Evolutionary conservation across 2,113 vertebrate species (phyloP).

Genomic region (Trematocara unimaculatum): DNA sequence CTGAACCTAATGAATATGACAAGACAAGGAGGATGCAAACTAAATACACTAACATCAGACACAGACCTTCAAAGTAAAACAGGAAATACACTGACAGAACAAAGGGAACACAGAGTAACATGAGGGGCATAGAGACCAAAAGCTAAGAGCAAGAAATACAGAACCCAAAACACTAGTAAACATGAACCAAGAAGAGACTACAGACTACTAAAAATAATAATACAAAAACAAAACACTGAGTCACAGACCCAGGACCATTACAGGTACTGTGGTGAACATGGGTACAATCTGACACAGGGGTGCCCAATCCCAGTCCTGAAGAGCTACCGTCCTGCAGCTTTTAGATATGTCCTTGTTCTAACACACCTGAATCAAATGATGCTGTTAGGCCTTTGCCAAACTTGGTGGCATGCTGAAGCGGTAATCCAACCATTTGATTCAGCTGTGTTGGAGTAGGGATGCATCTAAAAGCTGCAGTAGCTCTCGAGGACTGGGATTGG

Average conservation of each 20-base stretch:
- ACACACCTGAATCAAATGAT: neutral
- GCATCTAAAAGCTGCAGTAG: neutral
- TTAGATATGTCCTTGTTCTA: neutral
- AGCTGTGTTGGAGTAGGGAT: neutral
- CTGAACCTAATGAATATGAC: neutral
- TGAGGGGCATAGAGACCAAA: neutral
- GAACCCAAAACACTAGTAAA: neutral
- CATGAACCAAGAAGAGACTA: neutral
- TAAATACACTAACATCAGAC: neutral
- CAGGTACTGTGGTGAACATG: neutral
- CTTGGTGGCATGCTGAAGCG: neutral
- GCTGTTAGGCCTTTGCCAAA: neutral
- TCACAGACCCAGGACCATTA: neutral
- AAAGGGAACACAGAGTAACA: neutral
- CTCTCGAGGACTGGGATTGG: neutral
- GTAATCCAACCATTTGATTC: neutral
- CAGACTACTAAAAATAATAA: neutral
- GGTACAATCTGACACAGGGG: neutral
- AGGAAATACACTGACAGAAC: neutral
- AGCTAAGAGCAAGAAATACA: neutral
- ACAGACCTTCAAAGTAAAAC: neutral
- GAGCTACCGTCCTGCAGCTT: neutral
- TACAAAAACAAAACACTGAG: neutral
- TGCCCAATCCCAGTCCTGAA: neutral
- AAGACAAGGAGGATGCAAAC: fast-evolving